A percentile compares a stretch with the other conserved stretches of the same genome.
Conservation (phyloP, 2,113 vertebrate genomes). For the Dasypus novemcinctus region DNA sequence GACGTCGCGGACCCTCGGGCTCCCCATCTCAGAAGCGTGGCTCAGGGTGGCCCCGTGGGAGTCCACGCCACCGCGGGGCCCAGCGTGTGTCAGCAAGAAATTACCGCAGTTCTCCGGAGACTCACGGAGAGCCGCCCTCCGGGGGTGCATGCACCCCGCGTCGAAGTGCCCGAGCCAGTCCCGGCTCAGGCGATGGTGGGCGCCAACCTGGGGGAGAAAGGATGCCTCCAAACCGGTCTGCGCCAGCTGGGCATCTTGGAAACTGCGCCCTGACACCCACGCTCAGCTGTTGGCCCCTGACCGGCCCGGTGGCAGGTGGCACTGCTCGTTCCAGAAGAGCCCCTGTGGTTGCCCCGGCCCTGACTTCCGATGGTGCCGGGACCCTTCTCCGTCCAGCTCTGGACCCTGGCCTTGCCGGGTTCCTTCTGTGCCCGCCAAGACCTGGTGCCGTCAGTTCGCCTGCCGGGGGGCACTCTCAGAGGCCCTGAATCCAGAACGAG, state of each 20-base stretch:
- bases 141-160: fast-evolving
- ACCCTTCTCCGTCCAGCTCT: not conserved
- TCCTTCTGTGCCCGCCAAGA: not conserved
- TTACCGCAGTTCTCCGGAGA: fast-evolving
- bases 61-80: fast-evolving
- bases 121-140: fast-evolving
- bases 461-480: too few relatives aligned
- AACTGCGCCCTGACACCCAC: not conserved
- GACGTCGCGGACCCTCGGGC: fast-evolving
- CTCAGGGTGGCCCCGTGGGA: fast-evolving
- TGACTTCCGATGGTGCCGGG: not conserved
- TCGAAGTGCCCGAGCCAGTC: fast-evolving
- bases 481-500: too few relatives aligned
- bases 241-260: not conserved
- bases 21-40: not conserved
- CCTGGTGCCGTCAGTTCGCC: not conserved
- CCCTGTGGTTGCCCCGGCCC: not conserved
- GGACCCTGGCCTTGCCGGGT: too few relatives aligned
- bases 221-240: fast-evolving
- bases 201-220: fast-evolving
- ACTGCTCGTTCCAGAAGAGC: not conserved
- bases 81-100: not conserved
- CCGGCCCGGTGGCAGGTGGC: not conserved
- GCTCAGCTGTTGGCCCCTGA: not conserved
- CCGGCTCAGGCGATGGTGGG: fast-evolving